Evolutionary conservation across 2,888 invertebrate genomes (phyloP).

Genomic region (Drosophila borborema): DNA sequence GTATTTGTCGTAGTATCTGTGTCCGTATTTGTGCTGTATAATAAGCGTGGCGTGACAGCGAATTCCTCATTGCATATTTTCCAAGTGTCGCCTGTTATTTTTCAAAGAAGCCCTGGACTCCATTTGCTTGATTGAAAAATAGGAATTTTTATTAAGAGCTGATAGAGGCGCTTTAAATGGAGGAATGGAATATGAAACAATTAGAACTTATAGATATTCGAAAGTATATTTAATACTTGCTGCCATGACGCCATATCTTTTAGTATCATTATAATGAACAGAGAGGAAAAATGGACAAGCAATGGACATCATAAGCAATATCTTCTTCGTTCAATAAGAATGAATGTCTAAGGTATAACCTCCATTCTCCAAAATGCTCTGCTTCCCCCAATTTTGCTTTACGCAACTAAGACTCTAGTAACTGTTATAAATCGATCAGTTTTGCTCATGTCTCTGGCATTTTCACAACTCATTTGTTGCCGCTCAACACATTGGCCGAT

Average conservation of each 20-base stretch:
- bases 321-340: too few species aligned
- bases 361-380: background rate
- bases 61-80: slow-evolving; percentile 36
- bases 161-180: background rate
- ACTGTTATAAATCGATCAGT: slow-evolving; percentile 26
- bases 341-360: too few species aligned
- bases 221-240: too few species aligned
- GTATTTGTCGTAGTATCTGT: slow-evolving; percentile 13
- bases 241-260: too few species aligned
- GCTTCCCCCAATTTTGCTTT: background rate
- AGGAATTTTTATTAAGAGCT: background rate
- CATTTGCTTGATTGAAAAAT: background rate
- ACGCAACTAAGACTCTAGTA: background rate
- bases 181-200: background rate
- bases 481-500: slow-evolving; percentile 40
- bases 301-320: too few species aligned
- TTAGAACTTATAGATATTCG: too few species aligned
- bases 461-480: slow-evolving; percentile 55
- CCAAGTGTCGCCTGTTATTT: slow-evolving; percentile 19
- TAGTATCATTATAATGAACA: too few species aligned
- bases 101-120: background rate
- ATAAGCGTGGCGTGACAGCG: slow-evolving; percentile 48
- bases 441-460: slow-evolving; percentile 29
- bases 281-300: too few species aligned
- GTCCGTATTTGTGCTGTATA: slow-evolving; percentile 48